Conservation (phyloP, 35 echinoderm and acorn worm species). For the Heliocidaris erythrogramma region DNA sequence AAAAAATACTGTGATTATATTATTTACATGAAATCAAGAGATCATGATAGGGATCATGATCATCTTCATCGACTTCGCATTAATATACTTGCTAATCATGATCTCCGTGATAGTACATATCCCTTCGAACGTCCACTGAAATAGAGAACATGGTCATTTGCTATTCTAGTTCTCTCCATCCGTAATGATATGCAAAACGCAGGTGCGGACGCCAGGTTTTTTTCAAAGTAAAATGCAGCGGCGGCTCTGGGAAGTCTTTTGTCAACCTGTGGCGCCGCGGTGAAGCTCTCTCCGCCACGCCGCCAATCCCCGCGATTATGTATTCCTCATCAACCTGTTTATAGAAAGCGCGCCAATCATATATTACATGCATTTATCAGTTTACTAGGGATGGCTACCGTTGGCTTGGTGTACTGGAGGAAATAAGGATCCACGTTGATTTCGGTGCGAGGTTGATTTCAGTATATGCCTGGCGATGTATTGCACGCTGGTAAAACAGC, state of each 20-base stretch:
- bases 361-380: constrained; percentile 5
- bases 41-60: background rate
- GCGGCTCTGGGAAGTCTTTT: background rate
- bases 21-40: no score
- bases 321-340: background rate
- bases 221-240: background rate
- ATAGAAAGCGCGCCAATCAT: background rate
- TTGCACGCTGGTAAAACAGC: background rate
- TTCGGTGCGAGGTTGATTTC: background rate
- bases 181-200: background rate
- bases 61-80: background rate
- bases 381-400: background rate
- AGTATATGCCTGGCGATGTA: background rate
- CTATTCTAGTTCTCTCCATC: background rate
- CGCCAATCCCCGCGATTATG: background rate
- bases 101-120: background rate
- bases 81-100: background rate
- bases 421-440: background rate
- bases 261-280: background rate
- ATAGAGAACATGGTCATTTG: background rate
- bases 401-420: background rate
- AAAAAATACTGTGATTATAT: background rate
- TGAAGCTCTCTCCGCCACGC: background rate
- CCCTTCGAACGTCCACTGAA: background rate
- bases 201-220: background rate